A percentile compares a stretch with the other conserved stretches of the same genome.
phyloP scores from a whole-genome alignment of 1,140 invertebrate genomes.

The Triops cancriformis region DNA sequence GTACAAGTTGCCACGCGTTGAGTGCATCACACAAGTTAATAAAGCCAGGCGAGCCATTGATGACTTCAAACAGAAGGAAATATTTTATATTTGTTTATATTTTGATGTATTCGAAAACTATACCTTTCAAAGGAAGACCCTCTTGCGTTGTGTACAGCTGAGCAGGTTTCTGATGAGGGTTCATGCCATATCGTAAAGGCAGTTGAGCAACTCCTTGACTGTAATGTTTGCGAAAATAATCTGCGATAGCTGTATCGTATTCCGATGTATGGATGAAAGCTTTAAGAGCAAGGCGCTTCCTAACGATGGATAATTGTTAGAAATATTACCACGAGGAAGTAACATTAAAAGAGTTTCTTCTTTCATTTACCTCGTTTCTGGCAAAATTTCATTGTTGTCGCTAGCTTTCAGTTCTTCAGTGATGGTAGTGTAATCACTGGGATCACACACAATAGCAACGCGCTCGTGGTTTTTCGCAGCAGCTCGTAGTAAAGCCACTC shows the following conservation, averaged over 20 bases:
- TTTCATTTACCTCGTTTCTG: slow-evolving; percentile 57
- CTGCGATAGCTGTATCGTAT: slow-evolving; percentile 89
- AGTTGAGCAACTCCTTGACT: slow-evolving; percentile 66
- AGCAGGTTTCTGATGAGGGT: slow-evolving; percentile 94
- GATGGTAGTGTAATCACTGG: slow-evolving; percentile 72
- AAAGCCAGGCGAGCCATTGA: slow-evolving; percentile 93
- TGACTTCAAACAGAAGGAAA: slow-evolving; percentile 43
- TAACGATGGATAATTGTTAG: slow-evolving; percentile 43
- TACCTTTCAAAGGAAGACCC: slow-evolving; percentile 71
- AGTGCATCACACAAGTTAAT: slow-evolving; percentile 96
- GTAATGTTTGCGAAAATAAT: slow-evolving; percentile 90
- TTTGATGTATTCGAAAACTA: not conserved
- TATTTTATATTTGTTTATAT: not conserved
- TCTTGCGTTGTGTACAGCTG: slow-evolving; percentile 76
- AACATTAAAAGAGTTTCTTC: not conserved
- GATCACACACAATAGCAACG: slow-evolving; percentile 91
- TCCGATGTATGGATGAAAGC: slow-evolving; percentile 92
- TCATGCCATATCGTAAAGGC: slow-evolving; percentile 90
- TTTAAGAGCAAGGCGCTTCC: slow-evolving; percentile 69
- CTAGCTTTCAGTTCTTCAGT: slow-evolving; percentile 59
- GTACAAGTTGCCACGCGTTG: slow-evolving; percentile 93
- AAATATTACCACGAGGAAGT: too few species aligned
- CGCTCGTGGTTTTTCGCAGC: slow-evolving; percentile 96
- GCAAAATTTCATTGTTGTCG: slow-evolving; percentile 52
- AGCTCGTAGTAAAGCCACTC: slow-evolving; percentile 86